phyloP scores from a whole-genome alignment of 2,888 invertebrate genomes.

The Agrochola litura region DNA sequence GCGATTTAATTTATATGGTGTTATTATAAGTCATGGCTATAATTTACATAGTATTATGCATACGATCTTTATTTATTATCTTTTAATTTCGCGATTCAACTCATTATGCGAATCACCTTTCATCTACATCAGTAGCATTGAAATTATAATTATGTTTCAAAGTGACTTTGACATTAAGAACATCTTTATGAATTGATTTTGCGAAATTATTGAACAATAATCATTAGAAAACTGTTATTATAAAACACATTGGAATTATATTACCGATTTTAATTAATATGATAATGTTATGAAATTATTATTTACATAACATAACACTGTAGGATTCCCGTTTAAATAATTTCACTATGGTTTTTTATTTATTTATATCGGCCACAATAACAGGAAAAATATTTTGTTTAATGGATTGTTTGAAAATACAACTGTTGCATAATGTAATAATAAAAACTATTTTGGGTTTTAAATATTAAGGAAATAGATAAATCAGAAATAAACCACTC shows the following conservation, averaged over 20 bases:
- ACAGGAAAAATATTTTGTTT: neutral
- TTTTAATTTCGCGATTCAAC: slow-evolving; percentile 9
- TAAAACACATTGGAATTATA: neutral
- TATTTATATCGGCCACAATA: neutral
- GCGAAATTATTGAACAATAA: slow-evolving; percentile 5
- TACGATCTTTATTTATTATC: slow-evolving; percentile 15
- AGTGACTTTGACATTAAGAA: slow-evolving; percentile 43
- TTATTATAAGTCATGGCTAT: slow-evolving; percentile 43
- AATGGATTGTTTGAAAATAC: neutral
- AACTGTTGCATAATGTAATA: neutral
- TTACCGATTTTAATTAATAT: neutral
- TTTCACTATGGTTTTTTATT: neutral
- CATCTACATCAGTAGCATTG: slow-evolving; percentile 43
- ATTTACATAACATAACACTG: neutral
- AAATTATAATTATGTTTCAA: slow-evolving; percentile 33
- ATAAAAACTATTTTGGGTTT: neutral
- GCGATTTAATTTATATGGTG: slow-evolving; percentile 43
- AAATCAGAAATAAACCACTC: neutral
- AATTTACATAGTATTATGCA: slow-evolving; percentile 37
- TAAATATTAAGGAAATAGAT: neutral
- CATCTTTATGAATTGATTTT: slow-evolving; percentile 7
- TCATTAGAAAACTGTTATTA: neutral
- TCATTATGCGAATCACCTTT: slow-evolving; percentile 5
- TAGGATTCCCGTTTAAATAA: neutral
- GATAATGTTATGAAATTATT: slow-evolving; percentile 2